Percentiles rank a stretch among this genome's conserved stretches.
phyloP scores from a whole-genome alignment of 2,113 vertebrate species.

The Camelus dromedarius region DNA sequence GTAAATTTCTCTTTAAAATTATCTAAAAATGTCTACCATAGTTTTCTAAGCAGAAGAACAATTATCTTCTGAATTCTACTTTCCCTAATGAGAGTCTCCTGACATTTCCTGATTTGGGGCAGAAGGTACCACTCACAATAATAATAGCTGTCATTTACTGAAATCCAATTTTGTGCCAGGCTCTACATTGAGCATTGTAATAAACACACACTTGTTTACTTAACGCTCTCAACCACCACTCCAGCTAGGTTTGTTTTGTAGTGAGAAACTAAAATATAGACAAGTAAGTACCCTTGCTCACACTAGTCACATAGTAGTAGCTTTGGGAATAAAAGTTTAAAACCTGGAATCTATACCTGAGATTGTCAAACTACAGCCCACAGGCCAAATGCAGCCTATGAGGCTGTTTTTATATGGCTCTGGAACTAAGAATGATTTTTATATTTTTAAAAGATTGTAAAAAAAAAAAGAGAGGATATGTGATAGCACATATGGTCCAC shows the following conservation, averaged over 20 bases:
- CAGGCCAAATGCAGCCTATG: not conserved
- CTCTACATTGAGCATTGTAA: not conserved
- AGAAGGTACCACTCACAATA: not conserved
- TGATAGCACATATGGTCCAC: not conserved
- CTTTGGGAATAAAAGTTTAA: not conserved
- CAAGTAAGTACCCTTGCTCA: not conserved
- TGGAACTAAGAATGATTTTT: not conserved
- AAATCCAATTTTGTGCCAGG: not conserved
- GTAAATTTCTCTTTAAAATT: not conserved
- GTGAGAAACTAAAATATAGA: not conserved
- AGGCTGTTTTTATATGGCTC: not conserved
- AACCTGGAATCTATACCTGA: not conserved
- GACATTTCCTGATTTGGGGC: not conserved
- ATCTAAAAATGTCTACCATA: not conserved
- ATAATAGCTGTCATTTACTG: not conserved
- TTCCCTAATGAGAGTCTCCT: not conserved
- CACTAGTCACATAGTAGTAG: not conserved
- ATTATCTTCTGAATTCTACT: conserved; percentile 6
- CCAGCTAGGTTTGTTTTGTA: not conserved
- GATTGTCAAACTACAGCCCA: not conserved
- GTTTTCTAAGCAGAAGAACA: not conserved
- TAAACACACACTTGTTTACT: not conserved
- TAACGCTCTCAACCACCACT: not conserved
- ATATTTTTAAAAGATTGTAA: not conserved
- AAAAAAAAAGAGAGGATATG: not conserved